Conservation (phyloP, 2,113 vertebrate genomes). For the Alethe diademata region DNA sequence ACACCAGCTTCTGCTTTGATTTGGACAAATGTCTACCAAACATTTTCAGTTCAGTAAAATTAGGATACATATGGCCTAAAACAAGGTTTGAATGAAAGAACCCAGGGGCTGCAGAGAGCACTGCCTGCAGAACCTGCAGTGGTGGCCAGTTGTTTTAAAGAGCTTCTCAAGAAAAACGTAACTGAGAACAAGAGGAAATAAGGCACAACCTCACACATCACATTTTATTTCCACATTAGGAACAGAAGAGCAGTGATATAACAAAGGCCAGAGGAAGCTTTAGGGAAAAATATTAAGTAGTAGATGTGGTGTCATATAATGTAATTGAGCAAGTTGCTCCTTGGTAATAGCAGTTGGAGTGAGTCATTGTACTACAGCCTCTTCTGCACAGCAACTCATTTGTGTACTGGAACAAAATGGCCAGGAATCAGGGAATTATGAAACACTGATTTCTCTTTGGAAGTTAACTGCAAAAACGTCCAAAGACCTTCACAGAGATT, state of each 20-base stretch:
- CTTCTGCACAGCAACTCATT: background rate
- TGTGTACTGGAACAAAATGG: background rate
- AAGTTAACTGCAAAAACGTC: background rate
- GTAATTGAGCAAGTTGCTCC: background rate
- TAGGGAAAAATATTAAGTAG: background rate
- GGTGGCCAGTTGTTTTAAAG: background rate
- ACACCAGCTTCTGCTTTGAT: background rate
- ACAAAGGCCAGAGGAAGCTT: background rate
- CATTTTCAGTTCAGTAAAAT: background rate
- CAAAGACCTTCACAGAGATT: background rate
- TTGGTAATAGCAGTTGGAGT: background rate
- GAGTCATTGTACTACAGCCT: background rate
- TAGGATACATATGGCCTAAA: background rate
- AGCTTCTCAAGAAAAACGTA: background rate
- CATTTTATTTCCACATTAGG: background rate
- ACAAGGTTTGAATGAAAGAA: background rate
- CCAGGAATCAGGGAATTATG: background rate
- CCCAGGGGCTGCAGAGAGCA: background rate
- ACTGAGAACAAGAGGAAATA: background rate
- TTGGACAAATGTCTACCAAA: conserved; percentile 27
- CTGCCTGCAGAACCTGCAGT: background rate
- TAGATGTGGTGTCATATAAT: background rate
- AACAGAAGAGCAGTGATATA: background rate
- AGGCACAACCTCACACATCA: background rate
- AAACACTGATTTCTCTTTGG: background rate